Evolutionary conservation across 2,888 invertebrate genomes (phyloP).

Genomic region (Ectropis crepuscularia): DNA sequence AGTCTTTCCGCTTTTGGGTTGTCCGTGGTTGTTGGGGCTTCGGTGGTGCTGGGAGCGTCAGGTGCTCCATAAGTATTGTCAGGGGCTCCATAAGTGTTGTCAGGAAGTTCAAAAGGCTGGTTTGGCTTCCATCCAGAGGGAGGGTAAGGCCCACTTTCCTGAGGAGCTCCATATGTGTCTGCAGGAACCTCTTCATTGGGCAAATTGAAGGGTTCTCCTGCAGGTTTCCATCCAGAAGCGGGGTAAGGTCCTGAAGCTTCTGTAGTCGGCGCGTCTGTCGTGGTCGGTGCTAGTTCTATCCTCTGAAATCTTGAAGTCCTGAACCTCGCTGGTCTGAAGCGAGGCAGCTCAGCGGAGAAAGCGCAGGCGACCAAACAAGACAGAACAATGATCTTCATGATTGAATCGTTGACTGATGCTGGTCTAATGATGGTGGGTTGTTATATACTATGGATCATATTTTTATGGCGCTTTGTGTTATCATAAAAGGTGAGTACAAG

Average conservation of each 20-base stretch:
- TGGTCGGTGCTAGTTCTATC: conserved; percentile 74
- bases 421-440: conserved; percentile 39
- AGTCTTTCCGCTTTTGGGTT: conserved; percentile 68
- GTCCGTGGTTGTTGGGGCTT: conserved; percentile 65
- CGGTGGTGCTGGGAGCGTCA: conserved; percentile 63
- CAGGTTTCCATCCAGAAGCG: conserved; percentile 73
- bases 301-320: conserved; percentile 72
- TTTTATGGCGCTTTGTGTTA: conserved; percentile 72
- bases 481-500: conserved; percentile 64
- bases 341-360: conserved; percentile 72
- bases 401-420: conserved; percentile 58
- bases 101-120: conserved; percentile 71
- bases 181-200: conserved; percentile 58
- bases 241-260: conserved; percentile 68
- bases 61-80: conserved; percentile 67
- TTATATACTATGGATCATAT: conserved; percentile 61
- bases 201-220: conserved; percentile 65
- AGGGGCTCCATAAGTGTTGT: conserved; percentile 65
- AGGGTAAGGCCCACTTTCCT: conserved; percentile 62
- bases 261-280: conserved; percentile 70
- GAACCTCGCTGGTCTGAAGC: conserved; percentile 76
- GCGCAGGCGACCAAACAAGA: conserved; percentile 59
- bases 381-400: conserved; percentile 69
- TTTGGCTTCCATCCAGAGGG: conserved; percentile 77
- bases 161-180: conserved; percentile 58